A percentile compares a stretch with the other conserved stretches of the same genome.
Conservation (phyloP, 2,888 invertebrate species). For the Plebejus melissa region DNA sequence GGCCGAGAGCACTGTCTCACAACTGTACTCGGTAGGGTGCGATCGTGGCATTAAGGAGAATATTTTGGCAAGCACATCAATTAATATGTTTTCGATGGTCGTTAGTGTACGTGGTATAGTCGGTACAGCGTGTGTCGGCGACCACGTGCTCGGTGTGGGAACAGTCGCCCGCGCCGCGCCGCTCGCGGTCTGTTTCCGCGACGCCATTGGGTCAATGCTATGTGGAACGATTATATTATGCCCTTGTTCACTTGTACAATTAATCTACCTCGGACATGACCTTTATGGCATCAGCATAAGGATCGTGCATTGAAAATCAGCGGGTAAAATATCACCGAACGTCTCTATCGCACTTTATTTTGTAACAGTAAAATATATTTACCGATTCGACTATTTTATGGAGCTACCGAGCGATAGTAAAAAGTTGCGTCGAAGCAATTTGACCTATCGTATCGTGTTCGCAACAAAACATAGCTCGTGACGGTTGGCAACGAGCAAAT, state of each 20-base stretch:
- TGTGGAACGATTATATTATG: not conserved
- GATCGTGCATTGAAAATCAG: not conserved
- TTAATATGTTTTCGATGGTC: not conserved
- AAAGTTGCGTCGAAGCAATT: not conserved
- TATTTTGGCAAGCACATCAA: not conserved
- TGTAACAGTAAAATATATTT: not conserved
- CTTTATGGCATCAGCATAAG: not conserved
- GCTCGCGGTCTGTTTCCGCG: constrained; percentile 1
- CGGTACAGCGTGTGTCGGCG: not conserved
- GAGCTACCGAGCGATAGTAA: not conserved
- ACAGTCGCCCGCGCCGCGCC: not conserved
- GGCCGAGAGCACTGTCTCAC: too few relatives aligned
- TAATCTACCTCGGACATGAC: not conserved
- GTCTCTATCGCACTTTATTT: not conserved
- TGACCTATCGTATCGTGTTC: not conserved
- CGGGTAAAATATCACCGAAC: not conserved
- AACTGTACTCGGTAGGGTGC: too few relatives aligned
- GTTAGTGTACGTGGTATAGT: not conserved
- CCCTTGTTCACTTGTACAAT: not conserved
- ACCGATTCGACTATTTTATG: not conserved
- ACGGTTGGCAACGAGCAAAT: not conserved
- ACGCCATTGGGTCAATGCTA: constrained; percentile 18
- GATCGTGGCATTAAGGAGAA: too few relatives aligned
- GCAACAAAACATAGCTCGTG: not conserved
- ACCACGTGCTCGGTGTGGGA: constrained; percentile 11